These are phyloP conservation scores for Silurus lanzhouensis DNA, from an alignment of 2,797 vertebrate genomes.

Conservation along the genomic window DNA sequence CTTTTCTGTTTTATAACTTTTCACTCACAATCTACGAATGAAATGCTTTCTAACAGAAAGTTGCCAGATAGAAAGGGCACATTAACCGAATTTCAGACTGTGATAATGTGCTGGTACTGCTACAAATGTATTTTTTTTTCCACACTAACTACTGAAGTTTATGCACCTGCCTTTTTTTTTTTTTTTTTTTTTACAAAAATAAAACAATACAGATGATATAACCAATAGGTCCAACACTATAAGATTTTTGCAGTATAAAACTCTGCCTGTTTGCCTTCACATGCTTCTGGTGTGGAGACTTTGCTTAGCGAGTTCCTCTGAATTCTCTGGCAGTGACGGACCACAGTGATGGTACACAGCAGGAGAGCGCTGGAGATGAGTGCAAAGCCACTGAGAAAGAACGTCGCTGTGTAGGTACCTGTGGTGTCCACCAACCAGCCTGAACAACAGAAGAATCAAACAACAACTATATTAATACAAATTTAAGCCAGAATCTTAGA, in stretches of 20 bases:
- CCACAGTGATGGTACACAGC: slow-evolving; percentile 69
- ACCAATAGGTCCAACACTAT: slow-evolving; percentile 15
- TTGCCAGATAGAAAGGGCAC: slow-evolving; percentile 24
- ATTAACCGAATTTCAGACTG: not conserved
- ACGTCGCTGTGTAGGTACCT: slow-evolving; percentile 85
- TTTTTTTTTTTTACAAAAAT: slow-evolving; percentile 21
- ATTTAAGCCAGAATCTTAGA: not conserved
- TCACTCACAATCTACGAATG: slow-evolving; percentile 16
- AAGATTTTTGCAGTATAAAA: slow-evolving; percentile 48
- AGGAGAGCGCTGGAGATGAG: slow-evolving; percentile 84
- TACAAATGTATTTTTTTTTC: not conserved
- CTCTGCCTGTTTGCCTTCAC: slow-evolving; percentile 44
- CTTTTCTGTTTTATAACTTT: slow-evolving; percentile 32
- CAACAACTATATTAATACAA: not conserved
- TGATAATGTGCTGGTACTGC: slow-evolving; percentile 5
- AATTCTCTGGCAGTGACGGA: slow-evolving; percentile 71
- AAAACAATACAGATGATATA: not conserved
- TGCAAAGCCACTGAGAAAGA: slow-evolving; percentile 86
- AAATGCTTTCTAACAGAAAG: slow-evolving; percentile 32
- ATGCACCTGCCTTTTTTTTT: not conserved
- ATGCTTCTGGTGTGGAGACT: slow-evolving; percentile 31
- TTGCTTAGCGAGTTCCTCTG: slow-evolving; percentile 50
- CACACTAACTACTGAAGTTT: slow-evolving; percentile 1
- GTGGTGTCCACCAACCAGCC: slow-evolving; percentile 93
- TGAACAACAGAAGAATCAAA: slow-evolving; percentile 56